Base-by-base conservation (phyloP, 2,888 invertebrate species). In the Sipha maydis region DNA sequence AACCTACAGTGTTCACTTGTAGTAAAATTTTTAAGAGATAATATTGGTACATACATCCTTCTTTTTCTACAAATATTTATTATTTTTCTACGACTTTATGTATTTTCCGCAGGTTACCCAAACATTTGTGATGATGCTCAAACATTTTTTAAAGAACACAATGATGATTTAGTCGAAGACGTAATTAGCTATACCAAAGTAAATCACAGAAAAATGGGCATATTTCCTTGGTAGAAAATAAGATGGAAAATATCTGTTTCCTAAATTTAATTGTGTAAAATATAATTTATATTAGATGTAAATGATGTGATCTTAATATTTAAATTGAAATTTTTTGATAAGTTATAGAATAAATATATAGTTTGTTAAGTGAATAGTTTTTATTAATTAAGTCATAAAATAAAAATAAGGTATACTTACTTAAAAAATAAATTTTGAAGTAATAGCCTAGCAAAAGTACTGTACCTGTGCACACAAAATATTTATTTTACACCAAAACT, bases 1-100 rank as follows among this genome's bases (percentile, higher is more conserved):
- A 91, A 91, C 89, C 92, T 93, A 71, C 93, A 93, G 90, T 92
- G 92, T 90, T 91, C 91, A 61, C 90, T 93, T 61, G 92, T 92
- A 83, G 90, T 93, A 38, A 91, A 91, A 89, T 93, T 93, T 90
- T 90, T 93, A 41, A 91, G 91, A 79, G 90, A 92, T 41, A 90
- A 91, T n/a, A 90, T 92, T 54, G 91, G 91, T 91, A 89, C 86
- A 90, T 90, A 78, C 0, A 7, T 28, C 14, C 21, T 28, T 38
- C 21, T 28, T 38, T 56, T 56, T 67, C 78, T 25, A 21, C 5
- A 61, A 61, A 25, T 61, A 21, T 25, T 61, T 25, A 3, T 82
- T 67, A 28, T 78, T 48, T 31, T 34, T 71, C 48, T 48, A 14
- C 48, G 14, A 14, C 48, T 48, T 48, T 71, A n/a, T 75, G 67